Percentiles rank a stretch among this genome's conserved stretches.
Evolutionary conservation across 2,888 invertebrate species (phyloP).

Genomic region (Cordilura impudica): DNA sequence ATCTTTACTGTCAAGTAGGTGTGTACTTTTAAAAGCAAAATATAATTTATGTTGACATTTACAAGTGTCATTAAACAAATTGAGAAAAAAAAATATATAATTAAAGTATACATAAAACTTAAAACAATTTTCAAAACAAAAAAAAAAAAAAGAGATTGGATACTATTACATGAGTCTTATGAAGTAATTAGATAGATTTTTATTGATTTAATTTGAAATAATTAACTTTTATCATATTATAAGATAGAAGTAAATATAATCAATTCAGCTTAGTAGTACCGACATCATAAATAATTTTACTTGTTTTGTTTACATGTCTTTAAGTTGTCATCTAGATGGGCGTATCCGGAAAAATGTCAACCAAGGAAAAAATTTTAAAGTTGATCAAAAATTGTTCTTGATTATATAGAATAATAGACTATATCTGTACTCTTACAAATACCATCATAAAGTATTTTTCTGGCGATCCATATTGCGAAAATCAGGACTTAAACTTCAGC

Average conservation of each 20-base stretch:
- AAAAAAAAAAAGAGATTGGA: background rate
- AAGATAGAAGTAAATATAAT: background rate
- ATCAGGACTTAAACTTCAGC: no score
- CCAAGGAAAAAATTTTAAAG: no score
- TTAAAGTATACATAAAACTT: background rate
- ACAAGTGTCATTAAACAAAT: background rate
- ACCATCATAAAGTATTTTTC: no score
- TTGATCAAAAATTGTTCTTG: no score
- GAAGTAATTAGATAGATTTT: background rate
- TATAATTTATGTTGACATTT: constrained; percentile 28
- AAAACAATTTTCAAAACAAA: background rate
- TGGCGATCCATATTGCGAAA: no score
- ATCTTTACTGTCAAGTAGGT: background rate
- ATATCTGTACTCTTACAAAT: no score
- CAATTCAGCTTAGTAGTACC: background rate
- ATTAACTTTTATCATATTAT: background rate
- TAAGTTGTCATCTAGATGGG: constrained; percentile 52
- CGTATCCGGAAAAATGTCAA: no score
- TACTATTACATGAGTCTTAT: background rate
- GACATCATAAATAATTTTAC: constrained; percentile 31
- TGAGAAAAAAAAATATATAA: background rate
- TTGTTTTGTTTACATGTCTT: constrained; percentile 40
- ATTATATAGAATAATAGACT: no score
- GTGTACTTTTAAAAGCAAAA: constrained; percentile 2
- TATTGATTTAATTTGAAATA: background rate